Percentiles rank a stretch among this genome's conserved stretches.
Conservation (phyloP, 2,888 invertebrate genomes). For the Baccha elongata region DNA sequence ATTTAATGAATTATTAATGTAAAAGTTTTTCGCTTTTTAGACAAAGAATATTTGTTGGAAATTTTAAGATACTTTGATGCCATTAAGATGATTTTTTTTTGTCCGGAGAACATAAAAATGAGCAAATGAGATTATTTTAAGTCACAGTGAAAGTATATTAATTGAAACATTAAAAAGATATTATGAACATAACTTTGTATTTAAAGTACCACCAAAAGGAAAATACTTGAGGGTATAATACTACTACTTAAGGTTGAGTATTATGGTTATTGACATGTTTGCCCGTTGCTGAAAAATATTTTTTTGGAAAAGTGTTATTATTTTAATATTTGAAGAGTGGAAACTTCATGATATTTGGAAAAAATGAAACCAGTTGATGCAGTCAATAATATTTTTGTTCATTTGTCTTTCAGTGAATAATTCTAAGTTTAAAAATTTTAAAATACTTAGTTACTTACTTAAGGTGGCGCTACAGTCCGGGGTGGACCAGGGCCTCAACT, state of each 20-base stretch:
- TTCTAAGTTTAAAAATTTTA: too few species aligned
- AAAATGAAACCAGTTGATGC: too few species aligned
- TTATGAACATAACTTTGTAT: background rate
- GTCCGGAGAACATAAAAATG: background rate
- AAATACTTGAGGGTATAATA: background rate
- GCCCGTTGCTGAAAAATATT: too few species aligned
- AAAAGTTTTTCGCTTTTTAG: background rate
- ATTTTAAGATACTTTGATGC: background rate
- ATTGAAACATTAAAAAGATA: conserved; percentile 20
- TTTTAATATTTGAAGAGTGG: too few species aligned
- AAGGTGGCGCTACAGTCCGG: too few species aligned
- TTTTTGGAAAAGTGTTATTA: too few species aligned
- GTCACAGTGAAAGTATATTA: background rate
- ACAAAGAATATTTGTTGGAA: background rate
- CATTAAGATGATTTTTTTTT: conserved; percentile 2
- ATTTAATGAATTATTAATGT: conserved; percentile 5
- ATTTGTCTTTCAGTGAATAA: too few species aligned
- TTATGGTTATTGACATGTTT: background rate
- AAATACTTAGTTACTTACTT: too few species aligned
- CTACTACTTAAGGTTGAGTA: too few species aligned
- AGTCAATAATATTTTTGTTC: too few species aligned
- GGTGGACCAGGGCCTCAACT: too few species aligned
- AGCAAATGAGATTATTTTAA: background rate
- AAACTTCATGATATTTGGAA: too few species aligned
- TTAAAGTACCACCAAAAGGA: background rate